A percentile compares a stretch with the other conserved stretches of the same genome.
Conservation (phyloP, 2,888 invertebrate genomes). For the Drosophila koepferae region DNA sequence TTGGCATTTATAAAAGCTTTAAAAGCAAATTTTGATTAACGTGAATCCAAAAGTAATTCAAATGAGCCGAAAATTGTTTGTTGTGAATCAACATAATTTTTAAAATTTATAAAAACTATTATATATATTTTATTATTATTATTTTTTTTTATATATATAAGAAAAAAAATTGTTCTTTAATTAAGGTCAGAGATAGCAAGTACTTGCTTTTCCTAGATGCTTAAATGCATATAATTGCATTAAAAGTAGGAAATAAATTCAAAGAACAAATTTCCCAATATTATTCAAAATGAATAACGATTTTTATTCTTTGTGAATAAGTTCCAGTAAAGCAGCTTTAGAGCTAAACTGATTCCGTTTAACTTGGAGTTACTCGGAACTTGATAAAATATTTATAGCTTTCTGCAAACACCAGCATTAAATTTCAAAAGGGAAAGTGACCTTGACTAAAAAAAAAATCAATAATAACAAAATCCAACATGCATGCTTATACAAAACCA, state of each 20-base stretch:
- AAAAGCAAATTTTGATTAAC: background rate
- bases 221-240: background rate
- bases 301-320: background rate
- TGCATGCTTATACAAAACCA: constrained; percentile 1
- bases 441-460: constrained; percentile 23
- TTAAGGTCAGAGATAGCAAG: background rate
- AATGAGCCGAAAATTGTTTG: background rate
- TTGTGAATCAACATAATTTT: background rate
- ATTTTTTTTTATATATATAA: too few species aligned
- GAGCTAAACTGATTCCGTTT: background rate
- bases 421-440: constrained; percentile 3
- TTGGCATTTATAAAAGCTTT: background rate
- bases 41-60: background rate
- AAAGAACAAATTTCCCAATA: background rate
- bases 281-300: background rate
- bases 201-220: background rate
- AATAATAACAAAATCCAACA: constrained; percentile 9
- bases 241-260: background rate
- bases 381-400: background rate
- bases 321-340: background rate
- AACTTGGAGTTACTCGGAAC: background rate
- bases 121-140: too few species aligned
- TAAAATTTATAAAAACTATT: background rate
- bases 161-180: background rate
- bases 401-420: background rate